Evolutionary conservation across 2,797 vertebrate species (phyloP), one percentile per base, ranked within the genome.

Genomic region (Oreochromis grahami): DNA sequence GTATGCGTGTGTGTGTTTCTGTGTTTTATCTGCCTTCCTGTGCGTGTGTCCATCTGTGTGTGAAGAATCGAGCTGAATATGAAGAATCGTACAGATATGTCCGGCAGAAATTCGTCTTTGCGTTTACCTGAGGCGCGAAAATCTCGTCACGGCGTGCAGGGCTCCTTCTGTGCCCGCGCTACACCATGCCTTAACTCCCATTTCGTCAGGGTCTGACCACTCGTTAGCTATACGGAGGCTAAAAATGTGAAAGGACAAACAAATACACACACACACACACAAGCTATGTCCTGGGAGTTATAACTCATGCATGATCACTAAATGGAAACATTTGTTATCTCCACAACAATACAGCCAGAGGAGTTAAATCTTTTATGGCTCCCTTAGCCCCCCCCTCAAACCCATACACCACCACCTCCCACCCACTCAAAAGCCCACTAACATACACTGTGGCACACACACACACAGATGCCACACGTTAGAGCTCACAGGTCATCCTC

Each of bases 271-370:
- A 45, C 82, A 84, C 26, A 84, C 56, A 76, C 48, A 55, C 32
- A 55, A 87, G 79, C 80, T 78, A 78, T 84, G 91, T 92, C 90
- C 88, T 88, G 80, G 79, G 92, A 93, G 92, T 89, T 89, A 94
- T 94, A 92, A 95, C 92, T 94, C 93, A 94, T 94, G 93, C 91
- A 94, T 92, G 93, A 95, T 90, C 93, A 83, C 92, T 92, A 94
- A 95, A 94, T 90, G 93, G 92, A 93, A 93, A 91, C 93, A 92
- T 94, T 94, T 92, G 92, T 92, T 92, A 92, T 92, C 91, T 87
- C 84, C 86, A 82, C 88, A 93, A 93, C 92, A 94, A 94, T 92
- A 91, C 89, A 88, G 91, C 82, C 86, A 80, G 87, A 89, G 88
- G 80, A 91, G 83, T 58, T 95, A 77, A 93, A 94, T 92, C 78